phyloP scores from a whole-genome alignment of 2,888 invertebrate genomes.

The Pimpla rufipes region DNA sequence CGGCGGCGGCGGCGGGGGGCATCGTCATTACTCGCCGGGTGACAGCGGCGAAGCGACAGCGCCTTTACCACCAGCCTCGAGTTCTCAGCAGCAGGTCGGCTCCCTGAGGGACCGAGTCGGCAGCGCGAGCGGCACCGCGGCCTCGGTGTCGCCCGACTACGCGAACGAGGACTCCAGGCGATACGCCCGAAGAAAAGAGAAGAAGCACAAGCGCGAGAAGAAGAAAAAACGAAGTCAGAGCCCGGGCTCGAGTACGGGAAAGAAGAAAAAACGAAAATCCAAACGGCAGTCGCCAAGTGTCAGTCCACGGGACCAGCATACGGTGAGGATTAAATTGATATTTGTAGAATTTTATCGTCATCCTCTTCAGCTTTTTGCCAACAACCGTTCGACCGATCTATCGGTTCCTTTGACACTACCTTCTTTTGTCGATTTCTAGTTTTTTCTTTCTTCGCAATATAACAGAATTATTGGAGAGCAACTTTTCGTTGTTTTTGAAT shows the following conservation, averaged over 20 bases:
- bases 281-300: slow-evolving; percentile 90
- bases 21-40: slow-evolving; percentile 76
- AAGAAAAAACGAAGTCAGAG: slow-evolving; percentile 89
- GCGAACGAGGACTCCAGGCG: slow-evolving; percentile 77
- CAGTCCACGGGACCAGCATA: slow-evolving; percentile 85
- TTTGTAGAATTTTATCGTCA: no score
- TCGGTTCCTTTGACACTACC: no score
- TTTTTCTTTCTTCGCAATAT: no score
- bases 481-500: no score
- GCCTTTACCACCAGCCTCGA: slow-evolving; percentile 45
- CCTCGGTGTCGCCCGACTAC: slow-evolving; percentile 75
- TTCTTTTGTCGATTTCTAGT: no score
- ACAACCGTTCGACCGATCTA: no score
- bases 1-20: no score
- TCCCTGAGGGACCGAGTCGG: slow-evolving; percentile 56
- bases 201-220: slow-evolving; percentile 89
- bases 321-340: no score
- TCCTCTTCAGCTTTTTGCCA: no score
- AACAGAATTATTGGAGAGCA: no score
- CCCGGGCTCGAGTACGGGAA: slow-evolving; percentile 88
- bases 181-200: slow-evolving; percentile 83
- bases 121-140: background rate
- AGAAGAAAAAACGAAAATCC: slow-evolving; percentile 90
- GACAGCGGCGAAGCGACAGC: slow-evolving; percentile 72
- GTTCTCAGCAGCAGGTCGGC: slow-evolving; percentile 53